Evolutionary conservation across 1,140 invertebrate genomes (phyloP).

Genomic region (Chrysoperla carnea): DNA sequence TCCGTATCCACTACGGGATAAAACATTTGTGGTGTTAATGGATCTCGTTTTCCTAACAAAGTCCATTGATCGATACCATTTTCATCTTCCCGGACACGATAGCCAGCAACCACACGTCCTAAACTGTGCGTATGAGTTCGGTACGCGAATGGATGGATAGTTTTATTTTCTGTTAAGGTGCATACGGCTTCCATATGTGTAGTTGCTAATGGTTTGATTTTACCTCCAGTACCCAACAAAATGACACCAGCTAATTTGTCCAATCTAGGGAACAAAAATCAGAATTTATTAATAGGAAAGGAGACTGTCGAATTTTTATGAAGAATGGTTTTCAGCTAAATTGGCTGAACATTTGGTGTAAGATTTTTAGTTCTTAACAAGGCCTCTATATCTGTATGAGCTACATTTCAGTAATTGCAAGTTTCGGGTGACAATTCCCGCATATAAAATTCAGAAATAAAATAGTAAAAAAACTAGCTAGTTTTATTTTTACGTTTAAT

Average conservation of each 20-base stretch:
- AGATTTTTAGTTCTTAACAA: constrained; percentile 4
- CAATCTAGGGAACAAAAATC: constrained; percentile 28
- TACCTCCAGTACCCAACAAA: constrained; percentile 65
- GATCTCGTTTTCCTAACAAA: constrained; percentile 79
- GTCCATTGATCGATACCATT: constrained; percentile 52
- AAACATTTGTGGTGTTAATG: constrained; percentile 90
- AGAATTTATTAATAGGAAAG: constrained; percentile 3
- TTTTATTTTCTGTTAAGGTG: constrained; percentile 57
- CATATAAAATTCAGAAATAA: too few species aligned
- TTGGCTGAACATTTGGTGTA: too few species aligned
- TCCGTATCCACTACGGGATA: constrained; percentile 58
- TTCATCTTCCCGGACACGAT: constrained; percentile 43
- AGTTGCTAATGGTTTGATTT: constrained; percentile 44
- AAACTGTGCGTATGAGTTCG: constrained; percentile 84
- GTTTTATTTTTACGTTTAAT: too few species aligned
- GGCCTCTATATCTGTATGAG: background rate
- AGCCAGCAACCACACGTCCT: constrained; percentile 76
- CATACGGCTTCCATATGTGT: constrained; percentile 85
- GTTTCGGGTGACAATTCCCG: too few species aligned
- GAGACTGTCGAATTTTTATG: too few species aligned
- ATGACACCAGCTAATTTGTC: constrained; percentile 74
- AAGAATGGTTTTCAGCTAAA: too few species aligned
- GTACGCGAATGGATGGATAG: constrained; percentile 87
- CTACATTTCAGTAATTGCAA: too few species aligned
- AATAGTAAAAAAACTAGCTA: too few species aligned